Conservation (phyloP, 2,797 vertebrate species). For the Hyperoplus lanceolatus region DNA sequence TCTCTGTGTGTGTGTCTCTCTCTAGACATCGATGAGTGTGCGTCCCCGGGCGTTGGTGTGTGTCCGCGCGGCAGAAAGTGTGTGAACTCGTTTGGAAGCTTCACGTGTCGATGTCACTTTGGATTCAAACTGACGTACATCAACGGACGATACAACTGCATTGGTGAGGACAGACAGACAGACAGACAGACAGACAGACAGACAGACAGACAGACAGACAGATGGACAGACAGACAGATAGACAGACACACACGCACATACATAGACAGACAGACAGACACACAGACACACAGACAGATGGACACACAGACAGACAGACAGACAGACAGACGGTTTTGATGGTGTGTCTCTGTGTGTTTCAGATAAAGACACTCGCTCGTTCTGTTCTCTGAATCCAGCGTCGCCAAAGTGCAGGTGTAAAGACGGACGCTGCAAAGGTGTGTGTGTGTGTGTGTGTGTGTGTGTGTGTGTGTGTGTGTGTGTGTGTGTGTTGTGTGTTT, state of each 20-base stretch:
- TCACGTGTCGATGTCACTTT: constrained; percentile 91
- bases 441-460: too few species aligned
- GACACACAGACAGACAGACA: too few species aligned
- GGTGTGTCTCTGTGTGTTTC: constrained; percentile 14
- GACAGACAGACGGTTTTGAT: too few species aligned
- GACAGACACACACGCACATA: too few species aligned
- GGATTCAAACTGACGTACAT: constrained; percentile 91
- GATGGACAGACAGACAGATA: too few species aligned
- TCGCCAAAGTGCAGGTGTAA: constrained; percentile 92
- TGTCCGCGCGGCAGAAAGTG: constrained; percentile 92
- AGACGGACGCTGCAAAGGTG: constrained; percentile 88
- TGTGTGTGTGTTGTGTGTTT: too few species aligned
- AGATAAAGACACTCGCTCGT: constrained; percentile 74
- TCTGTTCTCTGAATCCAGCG: constrained; percentile 88
- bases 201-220: too few species aligned
- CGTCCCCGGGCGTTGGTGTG: constrained; percentile 76
- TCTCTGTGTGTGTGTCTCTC: neutral
- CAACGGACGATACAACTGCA: constrained; percentile 91
- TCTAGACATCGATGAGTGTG: constrained; percentile 93
- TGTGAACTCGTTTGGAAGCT: constrained; percentile 95
- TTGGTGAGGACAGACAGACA: constrained; percentile 51
- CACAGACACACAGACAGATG: too few species aligned
- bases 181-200: too few species aligned
- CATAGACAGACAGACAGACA: too few species aligned
- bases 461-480: constrained; percentile 68